Conservation (phyloP, 2,888 invertebrate species). For the Mongoloraphidia duomilia region DNA sequence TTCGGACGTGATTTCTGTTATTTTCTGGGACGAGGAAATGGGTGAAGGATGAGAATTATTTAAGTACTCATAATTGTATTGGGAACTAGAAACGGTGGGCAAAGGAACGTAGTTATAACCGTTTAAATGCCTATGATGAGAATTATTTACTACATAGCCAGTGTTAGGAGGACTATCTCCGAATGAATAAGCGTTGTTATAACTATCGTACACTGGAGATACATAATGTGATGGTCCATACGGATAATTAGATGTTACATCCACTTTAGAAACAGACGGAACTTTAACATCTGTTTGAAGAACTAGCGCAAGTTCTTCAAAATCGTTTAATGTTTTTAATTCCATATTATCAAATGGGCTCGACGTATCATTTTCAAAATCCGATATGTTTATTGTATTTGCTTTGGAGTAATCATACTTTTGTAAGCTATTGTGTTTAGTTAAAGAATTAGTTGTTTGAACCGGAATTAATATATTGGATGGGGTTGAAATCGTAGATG, state of each 20-base stretch:
- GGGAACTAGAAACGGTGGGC: too few species aligned
- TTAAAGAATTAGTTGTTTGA: constrained; percentile 26
- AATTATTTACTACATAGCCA: too few species aligned
- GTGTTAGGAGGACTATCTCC: too few species aligned
- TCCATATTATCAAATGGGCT: constrained; percentile 91
- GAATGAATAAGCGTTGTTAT: too few species aligned
- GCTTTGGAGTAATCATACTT: constrained; percentile 21
- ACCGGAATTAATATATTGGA: constrained; percentile 32
- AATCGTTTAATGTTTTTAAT: constrained; percentile 81
- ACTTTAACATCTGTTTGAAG: constrained; percentile 27
- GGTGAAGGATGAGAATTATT: neutral
- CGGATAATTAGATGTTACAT: too few species aligned
- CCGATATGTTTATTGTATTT: constrained; percentile 42
- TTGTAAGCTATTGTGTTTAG: constrained; percentile 14
- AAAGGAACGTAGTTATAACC: too few species aligned
- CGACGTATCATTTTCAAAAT: constrained; percentile 84
- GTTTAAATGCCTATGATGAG: too few species aligned
- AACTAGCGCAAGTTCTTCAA: constrained; percentile 79
- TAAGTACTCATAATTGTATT: neutral
- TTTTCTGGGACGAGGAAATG: constrained; percentile 1
- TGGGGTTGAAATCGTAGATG: constrained; percentile 20
- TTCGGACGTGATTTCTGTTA: neutral
- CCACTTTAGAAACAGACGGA: too few species aligned
- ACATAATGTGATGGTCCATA: too few species aligned
- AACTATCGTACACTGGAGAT: too few species aligned